A percentile compares a stretch with the other conserved stretches of the same genome.
Evolutionary conservation across 2,113 vertebrate species (phyloP).

Genomic region (Poicephalus gulielmi): DNA sequence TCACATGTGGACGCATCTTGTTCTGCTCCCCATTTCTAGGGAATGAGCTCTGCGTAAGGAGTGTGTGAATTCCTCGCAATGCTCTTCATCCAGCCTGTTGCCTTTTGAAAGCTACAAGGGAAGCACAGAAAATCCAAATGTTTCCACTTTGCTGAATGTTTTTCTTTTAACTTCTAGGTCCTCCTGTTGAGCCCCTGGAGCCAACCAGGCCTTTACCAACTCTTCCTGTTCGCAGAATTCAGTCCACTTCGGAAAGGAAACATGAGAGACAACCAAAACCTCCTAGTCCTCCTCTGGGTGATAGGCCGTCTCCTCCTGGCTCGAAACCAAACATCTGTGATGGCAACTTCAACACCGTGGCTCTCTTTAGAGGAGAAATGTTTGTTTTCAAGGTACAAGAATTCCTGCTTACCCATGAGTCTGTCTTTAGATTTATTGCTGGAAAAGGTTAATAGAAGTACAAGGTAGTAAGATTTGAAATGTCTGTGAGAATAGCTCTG

Average conservation of each 20-base stretch:
- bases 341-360: conserved; percentile 97
- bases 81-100: not conserved
- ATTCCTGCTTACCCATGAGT: not conserved
- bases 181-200: conserved; percentile 91
- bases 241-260: conserved; percentile 89
- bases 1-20: not conserved
- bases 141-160: not conserved
- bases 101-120: not conserved
- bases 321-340: conserved; percentile 97
- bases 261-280: conserved; percentile 86
- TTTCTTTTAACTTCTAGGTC: conserved; percentile 77
- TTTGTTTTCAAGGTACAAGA: conserved; percentile 95
- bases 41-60: not conserved
- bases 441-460: not conserved
- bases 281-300: conserved; percentile 84
- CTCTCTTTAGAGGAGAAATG: conserved; percentile 97
- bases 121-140: not conserved
- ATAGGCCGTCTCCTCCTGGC: conserved; percentile 86
- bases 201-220: conserved; percentile 94
- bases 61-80: not conserved
- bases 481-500: not conserved
- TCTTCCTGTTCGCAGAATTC: conserved; percentile 87
- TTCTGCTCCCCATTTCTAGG: not conserved
- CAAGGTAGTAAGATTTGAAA: not conserved
- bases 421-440: not conserved